A percentile compares a stretch with the other conserved stretches of the same genome.
phyloP scores from a whole-genome alignment of 1,140 invertebrate species.

The Steinernema feltiae region DNA sequence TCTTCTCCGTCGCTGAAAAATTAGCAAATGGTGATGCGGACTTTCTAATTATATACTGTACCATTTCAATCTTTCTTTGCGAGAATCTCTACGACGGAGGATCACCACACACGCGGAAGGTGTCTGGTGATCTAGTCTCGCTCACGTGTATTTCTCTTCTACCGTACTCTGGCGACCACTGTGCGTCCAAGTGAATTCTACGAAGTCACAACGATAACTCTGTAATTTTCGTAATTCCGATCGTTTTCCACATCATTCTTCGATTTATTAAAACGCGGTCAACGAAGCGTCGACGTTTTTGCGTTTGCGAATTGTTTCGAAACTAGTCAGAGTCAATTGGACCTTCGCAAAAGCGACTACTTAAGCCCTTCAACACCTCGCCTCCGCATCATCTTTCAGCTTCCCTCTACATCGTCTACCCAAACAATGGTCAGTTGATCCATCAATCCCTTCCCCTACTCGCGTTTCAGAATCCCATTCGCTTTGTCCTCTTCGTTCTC shows the following conservation, averaged over 20 bases:
- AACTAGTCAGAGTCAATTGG: neutral
- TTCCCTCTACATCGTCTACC: neutral
- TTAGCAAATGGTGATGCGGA: no score
- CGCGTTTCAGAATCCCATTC: neutral
- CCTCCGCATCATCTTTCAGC: neutral
- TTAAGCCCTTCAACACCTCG: neutral
- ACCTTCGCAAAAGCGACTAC: neutral
- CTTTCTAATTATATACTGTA: no score
- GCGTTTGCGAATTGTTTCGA: neutral
- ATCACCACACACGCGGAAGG: no score
- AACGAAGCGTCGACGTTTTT: neutral
- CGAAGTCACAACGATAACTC: neutral
- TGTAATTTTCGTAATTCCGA: neutral
- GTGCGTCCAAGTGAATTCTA: no score
- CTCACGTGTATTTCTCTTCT: no score
- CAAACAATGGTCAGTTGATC: neutral
- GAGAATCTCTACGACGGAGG: no score
- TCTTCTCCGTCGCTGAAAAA: no score
- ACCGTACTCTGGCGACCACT: no score
- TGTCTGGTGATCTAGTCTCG: no score
- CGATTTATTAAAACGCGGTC: conserved; percentile 5
- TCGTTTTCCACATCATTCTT: neutral
- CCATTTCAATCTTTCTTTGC: no score
- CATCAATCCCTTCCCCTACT: neutral
- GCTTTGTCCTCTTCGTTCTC: neutral